Conservation (phyloP, 2,797 vertebrate genomes). For the Bovichtus diacanthus region DNA sequence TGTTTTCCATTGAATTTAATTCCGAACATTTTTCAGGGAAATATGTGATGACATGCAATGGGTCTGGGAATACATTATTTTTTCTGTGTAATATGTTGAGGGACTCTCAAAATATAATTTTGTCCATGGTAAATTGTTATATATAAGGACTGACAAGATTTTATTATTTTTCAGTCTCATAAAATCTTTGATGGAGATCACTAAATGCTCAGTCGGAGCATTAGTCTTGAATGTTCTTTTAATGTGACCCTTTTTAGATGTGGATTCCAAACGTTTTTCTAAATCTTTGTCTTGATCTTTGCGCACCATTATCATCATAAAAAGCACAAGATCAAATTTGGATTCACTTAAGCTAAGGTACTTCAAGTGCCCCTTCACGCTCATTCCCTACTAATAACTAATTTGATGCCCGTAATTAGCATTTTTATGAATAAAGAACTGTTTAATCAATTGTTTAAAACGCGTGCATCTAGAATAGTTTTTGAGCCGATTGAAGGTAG, state of each 20-base stretch:
- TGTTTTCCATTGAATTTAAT: background rate
- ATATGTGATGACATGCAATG: background rate
- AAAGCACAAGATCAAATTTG: slow-evolving; percentile 39
- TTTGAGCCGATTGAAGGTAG: slow-evolving; percentile 2
- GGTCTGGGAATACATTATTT: background rate
- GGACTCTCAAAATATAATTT: background rate
- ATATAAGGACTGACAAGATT: slow-evolving; percentile 5
- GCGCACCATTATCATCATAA: slow-evolving; percentile 33
- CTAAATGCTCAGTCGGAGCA: slow-evolving; percentile 6
- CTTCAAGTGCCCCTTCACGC: slow-evolving; percentile 8
- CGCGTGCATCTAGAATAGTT: background rate
- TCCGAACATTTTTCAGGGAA: slow-evolving; percentile 8
- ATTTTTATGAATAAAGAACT: slow-evolving; percentile 49
- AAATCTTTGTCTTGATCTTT: slow-evolving; percentile 34
- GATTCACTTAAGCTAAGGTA: slow-evolving; percentile 27
- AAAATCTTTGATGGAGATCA: slow-evolving; percentile 17
- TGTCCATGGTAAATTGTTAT: slow-evolving; percentile 12
- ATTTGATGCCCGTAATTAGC: slow-evolving; percentile 16
- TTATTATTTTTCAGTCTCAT: slow-evolving; percentile 33
- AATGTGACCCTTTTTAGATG: slow-evolving; percentile 5
- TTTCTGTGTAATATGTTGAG: slow-evolving; percentile 19
- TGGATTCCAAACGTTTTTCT: slow-evolving; percentile 6
- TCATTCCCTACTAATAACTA: background rate
- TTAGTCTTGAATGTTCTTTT: background rate
- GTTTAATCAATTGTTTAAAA: slow-evolving; percentile 19